Evolutionary conservation across 2,113 vertebrate genomes (phyloP).

Genomic region (Phasianus colchicus): DNA sequence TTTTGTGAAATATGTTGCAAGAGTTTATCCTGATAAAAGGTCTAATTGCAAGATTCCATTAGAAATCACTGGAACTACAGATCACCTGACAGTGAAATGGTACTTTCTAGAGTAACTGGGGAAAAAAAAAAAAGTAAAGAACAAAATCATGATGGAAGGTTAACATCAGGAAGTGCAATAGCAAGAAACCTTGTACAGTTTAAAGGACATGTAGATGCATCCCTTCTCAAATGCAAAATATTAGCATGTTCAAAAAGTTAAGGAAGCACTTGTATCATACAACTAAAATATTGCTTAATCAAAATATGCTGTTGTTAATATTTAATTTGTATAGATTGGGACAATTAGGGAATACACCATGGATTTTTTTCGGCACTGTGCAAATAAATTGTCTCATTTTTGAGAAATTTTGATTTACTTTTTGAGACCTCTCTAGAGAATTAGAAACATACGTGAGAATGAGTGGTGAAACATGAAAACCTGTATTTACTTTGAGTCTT

Average conservation of each 20-base stretch:
- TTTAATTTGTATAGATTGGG: slow-evolving; percentile 61
- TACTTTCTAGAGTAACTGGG: slow-evolving; percentile 36
- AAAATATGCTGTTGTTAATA: slow-evolving; percentile 63
- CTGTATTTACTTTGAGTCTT: slow-evolving; percentile 54
- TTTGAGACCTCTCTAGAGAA: slow-evolving; percentile 61
- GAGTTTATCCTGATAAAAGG: background rate
- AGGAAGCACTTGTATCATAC: slow-evolving; percentile 20
- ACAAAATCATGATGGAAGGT: background rate
- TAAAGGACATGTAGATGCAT: background rate
- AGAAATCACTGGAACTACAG: background rate
- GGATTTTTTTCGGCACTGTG: slow-evolving; percentile 66
- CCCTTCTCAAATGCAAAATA: slow-evolving; percentile 49
- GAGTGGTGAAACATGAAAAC: slow-evolving; percentile 68
- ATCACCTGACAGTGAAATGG: slow-evolving; percentile 18
- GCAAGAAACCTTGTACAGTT: background rate
- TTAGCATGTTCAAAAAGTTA: slow-evolving; percentile 30
- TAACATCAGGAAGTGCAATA: background rate
- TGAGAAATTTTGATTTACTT: slow-evolving; percentile 66
- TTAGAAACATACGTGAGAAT: slow-evolving; percentile 72
- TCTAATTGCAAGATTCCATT: background rate
- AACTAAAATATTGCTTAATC: slow-evolving; percentile 58
- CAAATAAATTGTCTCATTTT: slow-evolving; percentile 72
- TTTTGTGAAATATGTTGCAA: background rate
- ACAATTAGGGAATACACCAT: slow-evolving; percentile 26
- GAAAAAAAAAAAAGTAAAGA: slow-evolving; percentile 30